Evolutionary conservation across 1,140 invertebrate genomes (phyloP).

Genomic region (Apis dorsata): DNA sequence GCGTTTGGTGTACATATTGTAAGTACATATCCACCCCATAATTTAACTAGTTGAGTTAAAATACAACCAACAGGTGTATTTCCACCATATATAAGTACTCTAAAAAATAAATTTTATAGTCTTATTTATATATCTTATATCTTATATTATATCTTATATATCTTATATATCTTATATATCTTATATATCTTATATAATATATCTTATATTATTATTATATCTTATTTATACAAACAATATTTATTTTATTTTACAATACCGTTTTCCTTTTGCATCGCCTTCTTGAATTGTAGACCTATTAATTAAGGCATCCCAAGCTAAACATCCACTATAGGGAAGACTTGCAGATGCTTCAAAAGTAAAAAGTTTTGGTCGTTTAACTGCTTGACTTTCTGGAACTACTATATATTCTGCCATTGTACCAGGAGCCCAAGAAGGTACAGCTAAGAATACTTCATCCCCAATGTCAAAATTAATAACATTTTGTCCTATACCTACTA

Average conservation of each 20-base stretch:
- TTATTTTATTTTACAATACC: constrained; percentile 73
- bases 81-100: constrained; percentile 86
- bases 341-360: constrained; percentile 86
- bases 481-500: constrained; percentile 83
- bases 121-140: background rate
- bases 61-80: constrained; percentile 87
- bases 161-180: too few species aligned
- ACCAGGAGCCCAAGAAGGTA: constrained; percentile 82
- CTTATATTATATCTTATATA: too few species aligned
- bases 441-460: constrained; percentile 84
- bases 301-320: constrained; percentile 85
- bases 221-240: background rate
- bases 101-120: constrained; percentile 69
- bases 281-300: constrained; percentile 80
- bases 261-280: constrained; percentile 81
- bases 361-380: constrained; percentile 84
- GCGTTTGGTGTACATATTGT: constrained; percentile 81
- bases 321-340: constrained; percentile 85
- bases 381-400: constrained; percentile 81
- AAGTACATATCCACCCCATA: constrained; percentile 84
- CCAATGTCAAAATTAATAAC: constrained; percentile 83
- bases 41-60: constrained; percentile 85
- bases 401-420: constrained; percentile 84
- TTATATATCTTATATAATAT: too few species aligned
- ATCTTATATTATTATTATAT: too few species aligned